phyloP scores from a whole-genome alignment of 92 coral and sea anemone genomes.

The Siderastrea siderea region DNA sequence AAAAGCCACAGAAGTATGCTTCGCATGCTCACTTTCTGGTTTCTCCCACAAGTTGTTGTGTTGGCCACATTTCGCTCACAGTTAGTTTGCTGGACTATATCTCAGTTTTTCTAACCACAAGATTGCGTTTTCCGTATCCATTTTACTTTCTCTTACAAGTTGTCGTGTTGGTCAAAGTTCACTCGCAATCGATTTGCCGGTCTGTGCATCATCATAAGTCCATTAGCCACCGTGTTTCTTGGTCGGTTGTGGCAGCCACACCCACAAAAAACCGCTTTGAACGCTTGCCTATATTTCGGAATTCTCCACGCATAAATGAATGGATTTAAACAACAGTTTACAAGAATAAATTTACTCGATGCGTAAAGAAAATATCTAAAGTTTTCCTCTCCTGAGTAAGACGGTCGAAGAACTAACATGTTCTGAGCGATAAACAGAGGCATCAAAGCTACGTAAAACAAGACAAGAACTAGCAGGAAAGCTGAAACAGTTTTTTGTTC shows the following conservation, averaged over 20 bases:
- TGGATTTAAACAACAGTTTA: slow-evolving; percentile 57
- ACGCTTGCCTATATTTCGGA: slow-evolving; percentile 39
- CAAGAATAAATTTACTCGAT: slow-evolving; percentile 36
- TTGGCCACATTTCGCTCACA: too few species aligned
- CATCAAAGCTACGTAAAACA: slow-evolving; percentile 5
- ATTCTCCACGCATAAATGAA: slow-evolving; percentile 54
- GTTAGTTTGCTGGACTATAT: background rate
- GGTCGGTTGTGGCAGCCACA: background rate
- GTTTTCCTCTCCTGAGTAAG: background rate
- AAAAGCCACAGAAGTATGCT: too few species aligned
- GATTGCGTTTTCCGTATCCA: background rate
- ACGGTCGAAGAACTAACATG: background rate
- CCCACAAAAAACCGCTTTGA: slow-evolving; percentile 11
- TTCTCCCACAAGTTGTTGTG: too few species aligned
- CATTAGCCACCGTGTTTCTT: background rate
- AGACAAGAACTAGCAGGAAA: slow-evolving; percentile 7
- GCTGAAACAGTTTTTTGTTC: slow-evolving; percentile 27
- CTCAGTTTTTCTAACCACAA: too few species aligned
- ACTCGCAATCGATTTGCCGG: background rate
- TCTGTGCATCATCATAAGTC: background rate
- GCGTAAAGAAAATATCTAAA: background rate
- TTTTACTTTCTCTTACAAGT: background rate
- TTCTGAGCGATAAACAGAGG: slow-evolving; percentile 16
- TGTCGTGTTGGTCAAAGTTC: background rate
- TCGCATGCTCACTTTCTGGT: too few species aligned